These are phyloP conservation scores for Ormyrus pomaceus DNA, from an alignment of 2,888 invertebrate genomes.

Conservation along the genomic window DNA sequence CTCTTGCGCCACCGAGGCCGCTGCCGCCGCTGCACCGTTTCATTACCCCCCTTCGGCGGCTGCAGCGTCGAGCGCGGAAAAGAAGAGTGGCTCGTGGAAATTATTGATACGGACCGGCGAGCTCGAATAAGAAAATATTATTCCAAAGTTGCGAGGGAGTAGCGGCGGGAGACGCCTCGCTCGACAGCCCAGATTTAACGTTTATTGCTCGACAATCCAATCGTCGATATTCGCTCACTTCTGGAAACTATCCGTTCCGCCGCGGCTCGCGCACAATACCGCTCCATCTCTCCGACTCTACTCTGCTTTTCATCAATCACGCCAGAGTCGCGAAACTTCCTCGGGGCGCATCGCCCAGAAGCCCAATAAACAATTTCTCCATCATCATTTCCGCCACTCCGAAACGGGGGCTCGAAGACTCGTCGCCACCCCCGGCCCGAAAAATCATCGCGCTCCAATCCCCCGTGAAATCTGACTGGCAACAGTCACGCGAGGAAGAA, in stretches of 20 bases:
- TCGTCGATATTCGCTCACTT: neutral
- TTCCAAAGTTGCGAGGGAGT: neutral
- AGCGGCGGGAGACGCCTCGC: neutral
- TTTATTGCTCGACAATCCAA: neutral
- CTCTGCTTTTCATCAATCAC: conserved; percentile 15
- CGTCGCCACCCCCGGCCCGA: neutral
- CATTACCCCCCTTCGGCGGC: neutral
- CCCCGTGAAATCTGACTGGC: neutral
- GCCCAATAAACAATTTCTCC: conserved; percentile 44
- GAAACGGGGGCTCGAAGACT: neutral
- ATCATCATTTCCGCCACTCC: conserved; percentile 30
- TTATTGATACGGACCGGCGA: neutral
- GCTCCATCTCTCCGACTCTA: neutral
- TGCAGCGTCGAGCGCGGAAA: conserved; percentile 22
- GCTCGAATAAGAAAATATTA: neutral
- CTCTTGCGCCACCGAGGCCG: neutral
- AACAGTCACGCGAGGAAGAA: neutral
- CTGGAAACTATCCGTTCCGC: neutral
- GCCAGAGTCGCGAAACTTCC: neutral
- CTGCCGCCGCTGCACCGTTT: conserved; percentile 20
- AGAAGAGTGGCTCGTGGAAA: conserved; percentile 6
- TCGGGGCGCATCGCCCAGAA: neutral
- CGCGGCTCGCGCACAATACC: neutral
- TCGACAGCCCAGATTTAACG: neutral
- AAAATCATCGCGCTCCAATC: conserved; percentile 29